Evolutionary conservation across 2,797 vertebrate genomes (phyloP), one percentile per base, ranked within the genome.

Genomic region (Carduelis carduelis): DNA sequence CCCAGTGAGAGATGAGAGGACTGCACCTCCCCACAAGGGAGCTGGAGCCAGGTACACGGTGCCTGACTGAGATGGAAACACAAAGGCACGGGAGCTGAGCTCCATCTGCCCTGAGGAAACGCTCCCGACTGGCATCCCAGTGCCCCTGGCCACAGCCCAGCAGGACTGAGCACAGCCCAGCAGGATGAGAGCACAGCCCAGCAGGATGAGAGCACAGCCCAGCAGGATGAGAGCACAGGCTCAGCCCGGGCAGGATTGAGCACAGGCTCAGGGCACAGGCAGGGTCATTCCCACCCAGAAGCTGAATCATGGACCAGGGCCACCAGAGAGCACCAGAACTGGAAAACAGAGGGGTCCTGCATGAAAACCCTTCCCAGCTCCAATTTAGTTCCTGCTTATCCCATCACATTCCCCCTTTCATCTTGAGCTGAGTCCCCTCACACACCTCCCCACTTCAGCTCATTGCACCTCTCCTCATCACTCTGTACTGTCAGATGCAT

Each of bases 1-100:
- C 43, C 43, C 61, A 20, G 26, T 0, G 13, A 71, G 87, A 28
- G 65, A 50, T 0, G 28, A 82, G 57, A 0, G 15, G 53, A 10
- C 47, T 57, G 53, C 22, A 8, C 24, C 50, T 61, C 64, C 32
- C 6, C 50, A 28, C 0, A 0, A 16, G 28, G 47, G 55, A 41
- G 14, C 18, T 6, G 22, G 3, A 82, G 93, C 69, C 93, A 88
- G 83, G 63, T 47, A 75, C 90, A 41, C 6, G 14, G 3, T 1
- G 71, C 78, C 81, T 12, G 49, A 37, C 63, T 15, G 59, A 2
- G 7, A 56, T 39, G 70, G 85, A 52, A 90, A 46, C 28, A 60
- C 64, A 59, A 20, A 66, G 16, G 30, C 50, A 8, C 1, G 1
- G 49, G 79, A 56, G 41, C 0, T 65, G 66, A 5, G 93, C 59